phyloP scores from a whole-genome alignment of 1,140 invertebrate species.

The Halictus rubicundus region DNA sequence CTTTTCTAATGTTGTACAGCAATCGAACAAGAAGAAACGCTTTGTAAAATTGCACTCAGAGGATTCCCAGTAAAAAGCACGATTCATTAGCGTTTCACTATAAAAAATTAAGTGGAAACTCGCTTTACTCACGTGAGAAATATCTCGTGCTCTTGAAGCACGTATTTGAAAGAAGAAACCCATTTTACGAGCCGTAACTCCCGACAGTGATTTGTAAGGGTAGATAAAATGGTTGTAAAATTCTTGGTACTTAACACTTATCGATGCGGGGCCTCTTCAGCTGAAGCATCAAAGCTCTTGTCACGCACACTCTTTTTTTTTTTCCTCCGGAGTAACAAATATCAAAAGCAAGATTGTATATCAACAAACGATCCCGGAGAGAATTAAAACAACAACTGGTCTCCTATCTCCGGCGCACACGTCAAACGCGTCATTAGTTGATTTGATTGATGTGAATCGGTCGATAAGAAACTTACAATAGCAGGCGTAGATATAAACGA shows the following conservation, averaged over 20 bases:
- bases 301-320: not conserved
- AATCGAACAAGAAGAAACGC: not conserved
- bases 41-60: too few species aligned
- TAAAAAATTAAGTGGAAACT: not conserved
- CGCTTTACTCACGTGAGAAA: not conserved
- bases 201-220: constrained; percentile 8
- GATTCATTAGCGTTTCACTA: not conserved
- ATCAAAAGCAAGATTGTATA: too few species aligned
- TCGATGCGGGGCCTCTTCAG: not conserved
- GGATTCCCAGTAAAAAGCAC: not conserved
- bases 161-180: not conserved
- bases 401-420: too few species aligned
- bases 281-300: not conserved
- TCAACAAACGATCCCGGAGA: too few species aligned
- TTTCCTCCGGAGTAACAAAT: too few species aligned
- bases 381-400: too few species aligned
- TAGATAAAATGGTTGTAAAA: not conserved
- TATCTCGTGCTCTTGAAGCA: not conserved
- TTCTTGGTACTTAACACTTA: not conserved
- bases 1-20: too few species aligned
- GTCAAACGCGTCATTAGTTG: too few species aligned
- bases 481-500: too few species aligned
- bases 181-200: constrained; percentile 17
- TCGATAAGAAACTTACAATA: too few species aligned
- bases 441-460: too few species aligned